A percentile compares a stretch with the other conserved stretches of the same genome.
These are phyloP conservation scores for Hylaeus volcanicus DNA, from an alignment of 1,140 invertebrate genomes.

Conservation along the genomic window DNA sequence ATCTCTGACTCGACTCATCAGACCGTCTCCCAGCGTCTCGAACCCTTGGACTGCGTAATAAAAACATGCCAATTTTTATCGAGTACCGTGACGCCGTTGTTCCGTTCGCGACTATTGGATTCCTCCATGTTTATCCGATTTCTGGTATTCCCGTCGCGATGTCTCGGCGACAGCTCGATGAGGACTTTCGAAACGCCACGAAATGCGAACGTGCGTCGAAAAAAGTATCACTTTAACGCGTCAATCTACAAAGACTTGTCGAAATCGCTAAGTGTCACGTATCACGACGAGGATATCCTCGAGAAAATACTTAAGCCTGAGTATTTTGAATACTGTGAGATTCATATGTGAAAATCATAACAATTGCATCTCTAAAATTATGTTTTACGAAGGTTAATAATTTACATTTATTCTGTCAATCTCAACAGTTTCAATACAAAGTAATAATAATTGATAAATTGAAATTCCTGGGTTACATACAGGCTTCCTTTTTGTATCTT, in stretches of 20 bases:
- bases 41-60: slow-evolving; percentile 69
- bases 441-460: no score
- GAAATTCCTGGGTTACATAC: no score
- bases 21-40: slow-evolving; percentile 55
- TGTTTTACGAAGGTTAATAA: no score
- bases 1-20: slow-evolving; percentile 66
- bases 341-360: no score
- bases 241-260: slow-evolving; percentile 33
- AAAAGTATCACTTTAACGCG: slow-evolving; percentile 50
- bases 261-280: no score
- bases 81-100: slow-evolving; percentile 52
- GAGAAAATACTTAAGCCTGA: no score
- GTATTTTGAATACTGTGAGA: no score
- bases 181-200: slow-evolving; percentile 61
- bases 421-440: no score
- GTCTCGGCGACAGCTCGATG: slow-evolving; percentile 56
- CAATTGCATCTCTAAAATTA: no score
- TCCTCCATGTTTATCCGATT: slow-evolving; percentile 45
- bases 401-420: no score
- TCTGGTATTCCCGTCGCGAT: slow-evolving; percentile 57
- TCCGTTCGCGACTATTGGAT: slow-evolving; percentile 44
- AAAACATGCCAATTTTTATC: slow-evolving; percentile 69
- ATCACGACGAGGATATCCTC: no score
- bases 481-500: no score
- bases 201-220: slow-evolving; percentile 53